Base-by-base conservation (phyloP, 2,113 vertebrate genomes). In the Cnemophilus loriae region DNA sequence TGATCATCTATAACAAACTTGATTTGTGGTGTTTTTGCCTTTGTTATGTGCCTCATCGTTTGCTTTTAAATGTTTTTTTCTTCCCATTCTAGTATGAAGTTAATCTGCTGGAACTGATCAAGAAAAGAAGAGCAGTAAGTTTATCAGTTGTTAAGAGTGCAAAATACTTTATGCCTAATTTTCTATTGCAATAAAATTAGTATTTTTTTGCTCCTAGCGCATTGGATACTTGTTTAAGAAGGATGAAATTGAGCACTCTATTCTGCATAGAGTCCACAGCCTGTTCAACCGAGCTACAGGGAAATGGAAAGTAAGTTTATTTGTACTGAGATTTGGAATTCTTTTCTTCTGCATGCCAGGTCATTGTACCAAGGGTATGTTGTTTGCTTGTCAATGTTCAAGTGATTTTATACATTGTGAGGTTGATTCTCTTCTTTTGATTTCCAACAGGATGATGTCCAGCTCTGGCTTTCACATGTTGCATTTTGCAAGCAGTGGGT, bases 401-500 rank as follows among this genome's bases (percentile, higher is more conserved):
- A 42, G 10, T 3, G 5, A 41, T 83, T 88, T 69, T 88, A 32
- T 57, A 12, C 13, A 4, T 7, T 27, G 6, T 61, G 30, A 71
- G 47, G 49, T 65, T 92, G 44, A 76, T 50, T 84, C 24, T 87
- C 4, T 82, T 42, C 6, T 91, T 86, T 63, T 57, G 41, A 42
- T 96, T 87, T 56, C 69, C 88, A 87, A 47, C 90, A 99, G 99
- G 98, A 99, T 28, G 99, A 99, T 84, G 88, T 99, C 79, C 99
- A 99, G 95, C 98, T 99, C 32, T 99, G 99, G 99, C 97, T 99
- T 37, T 99, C 99, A 1, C 99, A 99, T 13, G 95, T 99, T 50
- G 99, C 98, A 7, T 99, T 99, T 96, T 99, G 98, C 98, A 99
- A 99, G 97, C 99, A 99, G 96, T 99, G 99, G 99, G 99, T 99